Base-by-base conservation (phyloP, 1,140 invertebrate species). In the Neoseiulus cucumeris region DNA sequence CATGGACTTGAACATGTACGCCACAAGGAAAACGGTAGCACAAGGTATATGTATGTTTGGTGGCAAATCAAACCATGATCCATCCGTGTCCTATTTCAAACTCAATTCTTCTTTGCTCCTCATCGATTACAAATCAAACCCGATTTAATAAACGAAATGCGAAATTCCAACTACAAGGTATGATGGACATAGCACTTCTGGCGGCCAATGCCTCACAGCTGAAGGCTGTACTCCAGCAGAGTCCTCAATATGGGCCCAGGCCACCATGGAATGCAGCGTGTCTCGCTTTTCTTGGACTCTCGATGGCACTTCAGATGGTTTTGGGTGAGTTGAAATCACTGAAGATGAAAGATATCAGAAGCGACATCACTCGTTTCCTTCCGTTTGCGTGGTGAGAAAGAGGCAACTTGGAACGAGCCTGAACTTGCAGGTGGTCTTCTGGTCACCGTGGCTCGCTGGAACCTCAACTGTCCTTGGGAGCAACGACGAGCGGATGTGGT, bases 361-460 rank as follows among this genome's bases (percentile, higher is more conserved):
- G 12, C n/a, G 42, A 44, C n/a, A 44, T 12, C 42, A 44, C 12
- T 12, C 42, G 42, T 44, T 44, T n/a, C n/a, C 12, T 12, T 44
- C 12, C 42, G 4, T 47, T 47, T 6, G 45, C 4, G 18, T 4
- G 7, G 45, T 14, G 4, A 47, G 5, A 14, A 14, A 22, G 45
- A 22, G 45, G 14, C 14, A 5, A 6, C 45, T 14, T 14, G 14
- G 7, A 5, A 47, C n/a, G n/a, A n/a, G 33, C 9, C 9, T 39
- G 33, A 6, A 6, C 14, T 4, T 7, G 18, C 51, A 59, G 51
- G 51, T 14, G 51, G 51, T 39, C 64, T 72, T 7, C 64, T 72
- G 22, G 70, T 72, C 7, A 65, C 70, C 14, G 66, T 72, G 1
- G 71, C 70, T 18, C 67, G 71, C 14, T 70, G 69, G 65, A 72